Evolutionary conservation across 30 jellyfish, hydroid and myxozoan genomes (phyloP), one percentile per base, ranked within the genome.

Genomic region (Phacellophora camtschatica): DNA sequence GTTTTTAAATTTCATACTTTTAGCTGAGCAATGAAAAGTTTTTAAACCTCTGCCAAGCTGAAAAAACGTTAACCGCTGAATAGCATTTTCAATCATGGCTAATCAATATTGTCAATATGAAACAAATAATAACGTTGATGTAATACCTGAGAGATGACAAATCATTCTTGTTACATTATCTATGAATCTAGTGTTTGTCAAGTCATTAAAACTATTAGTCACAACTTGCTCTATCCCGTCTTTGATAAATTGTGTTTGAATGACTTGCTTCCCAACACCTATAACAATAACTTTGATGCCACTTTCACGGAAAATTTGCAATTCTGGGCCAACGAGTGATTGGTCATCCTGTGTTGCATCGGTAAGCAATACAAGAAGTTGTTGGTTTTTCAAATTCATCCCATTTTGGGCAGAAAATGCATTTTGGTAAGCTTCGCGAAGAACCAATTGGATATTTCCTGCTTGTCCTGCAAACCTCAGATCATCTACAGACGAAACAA

Each of bases 301-400:
- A 7, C 71, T 77, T 25, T 87, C 83, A 15, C 71, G 49, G 53
- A 65, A 74, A 43, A 30, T 82, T 7, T 27, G 55, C 34, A 81
- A 66, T 2, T 67, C 68, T 6, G 29, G 34, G 20, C 42, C 73
- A 15, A 82, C 69, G 11, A 25, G 70, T 23, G 43, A 68, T 6
- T 90, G 70, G 48, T 46, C 92, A 37, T 10, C 57, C 24, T 31
- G 68, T 19, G 31, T 53, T 10, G 82, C 85, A 56, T 88, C 95
- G 12, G 95, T 88, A 46, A 88, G 19, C 8, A 88, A 73, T 20
- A 88, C 56, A 46, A 88, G 24, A 34, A 88, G 62, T 55, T 78
- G 87, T 36, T 86, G 77, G 29, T 74, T 74, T 22, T 48, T 56
- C 0, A 33, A 11, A 28, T 95, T 59, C 74, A 85, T 85, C 3